phyloP scores from a whole-genome alignment of 2,797 vertebrate genomes.

The Oreochromis grahami region DNA sequence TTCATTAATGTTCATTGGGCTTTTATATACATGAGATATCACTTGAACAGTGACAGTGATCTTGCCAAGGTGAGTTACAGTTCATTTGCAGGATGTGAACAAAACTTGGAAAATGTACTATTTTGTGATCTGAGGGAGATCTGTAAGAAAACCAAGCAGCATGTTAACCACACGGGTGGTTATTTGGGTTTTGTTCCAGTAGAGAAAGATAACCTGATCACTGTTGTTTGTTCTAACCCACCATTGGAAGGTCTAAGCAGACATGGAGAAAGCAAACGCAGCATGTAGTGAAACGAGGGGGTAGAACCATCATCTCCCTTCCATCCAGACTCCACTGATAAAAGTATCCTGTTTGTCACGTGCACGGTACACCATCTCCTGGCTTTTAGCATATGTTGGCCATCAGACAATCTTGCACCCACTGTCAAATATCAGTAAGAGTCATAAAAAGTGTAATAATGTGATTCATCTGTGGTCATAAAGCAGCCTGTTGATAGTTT shows the following conservation, averaged over 20 bases:
- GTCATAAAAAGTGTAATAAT: conserved; percentile 27
- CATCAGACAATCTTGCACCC: conserved; percentile 35
- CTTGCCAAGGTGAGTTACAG: conserved; percentile 43
- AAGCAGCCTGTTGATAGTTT: conserved; percentile 39
- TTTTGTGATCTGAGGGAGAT: neutral
- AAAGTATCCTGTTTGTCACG: neutral
- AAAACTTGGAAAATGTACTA: conserved; percentile 1
- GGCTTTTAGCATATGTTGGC: conserved; percentile 17
- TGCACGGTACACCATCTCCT: conserved; percentile 15
- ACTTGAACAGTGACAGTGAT: conserved; percentile 41
- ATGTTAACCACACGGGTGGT: conserved; percentile 36
- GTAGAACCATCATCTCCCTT: conserved; percentile 1
- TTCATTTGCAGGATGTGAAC: conserved; percentile 42
- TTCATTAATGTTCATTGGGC: conserved; percentile 11
- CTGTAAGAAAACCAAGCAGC: neutral
- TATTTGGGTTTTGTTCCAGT: neutral
- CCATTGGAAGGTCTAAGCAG: neutral
- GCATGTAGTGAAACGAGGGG: neutral
- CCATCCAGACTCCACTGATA: conserved; percentile 9
- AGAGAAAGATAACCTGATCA: neutral
- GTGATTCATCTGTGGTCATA: conserved; percentile 37
- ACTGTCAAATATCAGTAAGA: conserved; percentile 18
- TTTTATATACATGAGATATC: conserved; percentile 41
- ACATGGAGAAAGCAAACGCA: neutral
- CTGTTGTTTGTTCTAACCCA: neutral